Percentiles rank a stretch among this genome's conserved stretches.
These are phyloP conservation scores for Andrena haemorrhoa DNA, from an alignment of 2,888 invertebrate genomes.

Conservation along the genomic window DNA sequence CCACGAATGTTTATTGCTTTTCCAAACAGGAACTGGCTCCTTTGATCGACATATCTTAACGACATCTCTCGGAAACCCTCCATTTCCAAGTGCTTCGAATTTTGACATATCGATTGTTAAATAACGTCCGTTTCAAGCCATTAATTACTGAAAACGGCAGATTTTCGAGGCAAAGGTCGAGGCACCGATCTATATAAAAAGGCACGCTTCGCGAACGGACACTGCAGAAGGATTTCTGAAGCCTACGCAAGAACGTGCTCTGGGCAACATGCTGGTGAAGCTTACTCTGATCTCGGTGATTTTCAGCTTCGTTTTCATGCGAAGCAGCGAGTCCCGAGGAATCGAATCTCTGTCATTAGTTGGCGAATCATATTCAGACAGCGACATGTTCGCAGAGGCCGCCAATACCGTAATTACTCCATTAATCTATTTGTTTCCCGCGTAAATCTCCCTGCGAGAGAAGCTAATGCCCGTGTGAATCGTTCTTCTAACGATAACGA, in stretches of 20 bases:
- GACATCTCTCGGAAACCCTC: not conserved
- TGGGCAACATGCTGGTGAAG: conserved; percentile 34
- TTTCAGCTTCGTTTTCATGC: conserved; percentile 27
- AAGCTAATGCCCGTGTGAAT: not conserved
- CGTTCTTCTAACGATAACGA: not conserved
- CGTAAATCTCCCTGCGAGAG: not conserved
- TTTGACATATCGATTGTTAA: conserved; percentile 21
- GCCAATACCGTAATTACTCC: conserved; percentile 31
- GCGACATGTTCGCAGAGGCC: conserved; percentile 2
- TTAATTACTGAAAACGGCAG: conserved; percentile 23
- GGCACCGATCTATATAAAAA: conserved; percentile 32
- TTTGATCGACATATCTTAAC: conserved; percentile 12
- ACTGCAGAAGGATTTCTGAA: not conserved
- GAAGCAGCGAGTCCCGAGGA: conserved; percentile 16
- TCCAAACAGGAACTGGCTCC: not conserved
- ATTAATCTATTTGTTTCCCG: not conserved
- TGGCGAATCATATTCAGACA: not conserved
- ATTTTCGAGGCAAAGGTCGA: conserved; percentile 33
- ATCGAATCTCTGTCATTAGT: not conserved
- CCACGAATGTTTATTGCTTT: not conserved
- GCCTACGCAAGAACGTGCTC: not conserved
- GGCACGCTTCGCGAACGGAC: not conserved
- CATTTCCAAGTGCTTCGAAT: conserved; percentile 2
- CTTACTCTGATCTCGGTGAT: conserved; percentile 30
- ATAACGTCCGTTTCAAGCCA: not conserved